Percentiles rank a stretch among this genome's conserved stretches.
These are phyloP conservation scores for Anguilla megastoma DNA, from an alignment of 2,797 vertebrate species.

Conservation along the genomic window DNA sequence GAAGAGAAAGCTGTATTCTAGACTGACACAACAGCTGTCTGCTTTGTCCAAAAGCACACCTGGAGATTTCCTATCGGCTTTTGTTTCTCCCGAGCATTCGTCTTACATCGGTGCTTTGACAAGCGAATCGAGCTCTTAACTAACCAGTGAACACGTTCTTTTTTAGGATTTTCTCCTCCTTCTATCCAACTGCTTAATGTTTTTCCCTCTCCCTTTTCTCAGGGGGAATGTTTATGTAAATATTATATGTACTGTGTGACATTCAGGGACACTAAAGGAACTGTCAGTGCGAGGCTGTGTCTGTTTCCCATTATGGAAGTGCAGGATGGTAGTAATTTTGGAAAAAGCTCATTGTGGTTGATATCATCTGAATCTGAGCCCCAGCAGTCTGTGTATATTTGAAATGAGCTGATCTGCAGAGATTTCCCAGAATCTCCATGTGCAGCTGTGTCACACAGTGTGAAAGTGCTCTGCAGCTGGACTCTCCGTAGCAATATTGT, in stretches of 20 bases:
- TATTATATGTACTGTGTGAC: constrained; percentile 13
- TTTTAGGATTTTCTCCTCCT: not conserved
- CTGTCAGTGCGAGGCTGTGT: not conserved
- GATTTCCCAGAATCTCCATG: not conserved
- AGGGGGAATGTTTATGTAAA: not conserved
- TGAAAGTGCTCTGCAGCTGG: not conserved
- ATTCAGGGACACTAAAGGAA: constrained; percentile 3
- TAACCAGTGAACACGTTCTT: not conserved
- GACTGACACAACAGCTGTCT: not conserved
- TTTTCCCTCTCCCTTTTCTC: not conserved
- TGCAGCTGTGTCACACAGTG: not conserved
- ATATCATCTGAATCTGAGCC: constrained; percentile 1
- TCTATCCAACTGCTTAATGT: not conserved
- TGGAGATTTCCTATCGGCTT: not conserved
- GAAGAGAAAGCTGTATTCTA: not conserved
- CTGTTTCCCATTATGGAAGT: not conserved
- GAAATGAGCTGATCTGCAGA: not conserved
- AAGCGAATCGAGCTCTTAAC: not conserved
- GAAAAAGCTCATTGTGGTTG: not conserved
- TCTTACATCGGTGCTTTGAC: not conserved
- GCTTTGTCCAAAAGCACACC: not conserved
- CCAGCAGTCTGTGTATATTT: not conserved
- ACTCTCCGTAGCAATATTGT: not conserved
- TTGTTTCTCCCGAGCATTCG: not conserved
- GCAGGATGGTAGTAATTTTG: not conserved